Percentiles rank a stretch among this genome's conserved stretches.
Evolutionary conservation across 2,888 invertebrate genomes (phyloP).

Genomic region (Zaprionus obscuricornis): DNA sequence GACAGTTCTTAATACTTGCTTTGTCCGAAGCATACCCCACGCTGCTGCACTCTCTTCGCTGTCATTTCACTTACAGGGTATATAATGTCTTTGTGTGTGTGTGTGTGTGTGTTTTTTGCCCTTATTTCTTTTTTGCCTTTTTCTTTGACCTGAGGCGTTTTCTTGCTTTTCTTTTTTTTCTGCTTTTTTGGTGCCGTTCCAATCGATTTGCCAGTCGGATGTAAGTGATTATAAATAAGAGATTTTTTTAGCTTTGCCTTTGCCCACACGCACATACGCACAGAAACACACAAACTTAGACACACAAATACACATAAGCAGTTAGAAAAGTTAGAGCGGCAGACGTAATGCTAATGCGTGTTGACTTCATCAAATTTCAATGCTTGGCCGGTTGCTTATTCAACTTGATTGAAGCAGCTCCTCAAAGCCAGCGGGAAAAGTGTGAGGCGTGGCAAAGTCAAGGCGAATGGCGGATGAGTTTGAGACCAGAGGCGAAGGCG

Average conservation of each 20-base stretch:
- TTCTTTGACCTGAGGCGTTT: conserved; percentile 23
- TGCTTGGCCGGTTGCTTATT: conserved; percentile 55
- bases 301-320: conserved; percentile 8
- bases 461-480: background rate
- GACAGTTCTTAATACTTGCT: too few species aligned
- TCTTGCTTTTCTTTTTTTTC: background rate
- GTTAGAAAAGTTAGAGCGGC: too few species aligned
- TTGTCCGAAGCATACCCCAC: too few species aligned
- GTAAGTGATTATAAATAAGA: conserved; percentile 74
- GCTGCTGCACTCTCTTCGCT: background rate
- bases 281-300: conserved; percentile 2
- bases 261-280: too few species aligned
- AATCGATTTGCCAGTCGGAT: conserved; percentile 53
- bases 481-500: background rate
- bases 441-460: too few species aligned
- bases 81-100: too few species aligned
- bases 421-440: too few species aligned
- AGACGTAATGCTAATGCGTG: conserved; percentile 38
- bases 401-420: conserved; percentile 43
- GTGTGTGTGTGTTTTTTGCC: conserved; percentile 28
- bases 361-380: conserved; percentile 64
- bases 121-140: conserved; percentile 15
- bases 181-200: conserved; percentile 38
- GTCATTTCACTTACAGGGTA: conserved; percentile 29
- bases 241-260: conserved; percentile 41